Evolutionary conservation across 2,113 vertebrate species (phyloP), one percentile per base, ranked within the genome.

Genomic region (Pygoscelis antarcticus): DNA sequence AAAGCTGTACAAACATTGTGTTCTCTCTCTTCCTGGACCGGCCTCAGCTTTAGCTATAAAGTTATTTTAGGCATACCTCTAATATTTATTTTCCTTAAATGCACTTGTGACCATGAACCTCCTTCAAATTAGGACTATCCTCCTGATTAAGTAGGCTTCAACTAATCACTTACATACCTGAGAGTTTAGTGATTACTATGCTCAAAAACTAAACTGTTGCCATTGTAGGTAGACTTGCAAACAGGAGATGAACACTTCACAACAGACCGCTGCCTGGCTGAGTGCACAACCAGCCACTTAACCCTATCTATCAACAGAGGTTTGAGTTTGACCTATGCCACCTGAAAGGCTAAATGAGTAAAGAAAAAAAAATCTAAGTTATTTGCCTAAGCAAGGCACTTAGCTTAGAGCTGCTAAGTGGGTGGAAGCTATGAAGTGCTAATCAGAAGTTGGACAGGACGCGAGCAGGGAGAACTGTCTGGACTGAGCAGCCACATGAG

Each of bases 271-370:
- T 71, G 64, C 65, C 65, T 4, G 72, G 13, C 49, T 23, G 32
- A n/a, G 47, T 0, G 26, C 34, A 34, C 18, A 44, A 38, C 57
- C 70, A 30, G 30, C 23, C 54, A 7, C 75, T 25, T 5, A 11
- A 52, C 58, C n/a, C 40, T 14, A 0, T 0, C 34, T 36, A 22
- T 8, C n/a, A 18, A 8, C 30, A 34, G 29, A n/a, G n/a, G 13
- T 14, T 16, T 11, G 36, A 17, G n/a, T 7, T 6, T 32, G 38
- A 42, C 20, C 76, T n/a, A 10, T 5, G 27, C 69, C 40, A 20
- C 55, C 38, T 8, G 15, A 90, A 32, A 13, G 47, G 15, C 25
- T 71, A 18, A 52, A 44, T 0, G 7, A 78, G 23, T 3, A 4
- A 61, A 32, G 42, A n/a, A 54, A 38, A 1, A 12, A 18, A 12